Evolutionary conservation across 1,140 invertebrate genomes (phyloP), one percentile per base, ranked within the genome.

Genomic region (Batillaria attramentaria): DNA sequence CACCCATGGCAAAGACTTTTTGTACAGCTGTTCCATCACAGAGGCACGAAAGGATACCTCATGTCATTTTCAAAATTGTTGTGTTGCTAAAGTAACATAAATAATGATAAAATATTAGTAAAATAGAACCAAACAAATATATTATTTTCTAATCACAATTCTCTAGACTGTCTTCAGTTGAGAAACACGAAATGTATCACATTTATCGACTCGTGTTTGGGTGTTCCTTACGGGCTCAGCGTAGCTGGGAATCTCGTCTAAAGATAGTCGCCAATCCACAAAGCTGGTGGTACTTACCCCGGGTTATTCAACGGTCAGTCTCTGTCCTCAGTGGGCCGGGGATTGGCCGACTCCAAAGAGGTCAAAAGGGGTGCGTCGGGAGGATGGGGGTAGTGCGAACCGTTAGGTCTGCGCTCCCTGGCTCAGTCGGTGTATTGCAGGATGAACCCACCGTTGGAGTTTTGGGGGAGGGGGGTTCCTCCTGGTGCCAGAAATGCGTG

Each of bases 191-290:
- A n/a, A n/a, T n/a, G n/a, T n/a, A n/a, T n/a, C n/a, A n/a, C n/a
- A n/a, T n/a, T n/a, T n/a, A n/a, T n/a, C 57, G 1, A 13, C n/a
- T 8, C 57, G 8, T 54, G n/a, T 62, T 31, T 3, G 8, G 10
- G 3, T 18, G 28, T 70, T 13, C 24, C 37, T 6, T 70, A 8
- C 0, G 31, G 68, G 37, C 33, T 33, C 68, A 18, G 18, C 37
- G n/a, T 18, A 41, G 37, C 35, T 39, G 68, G 39, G 20, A 70
- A 70, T 70, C 68, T 70, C 18, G 20, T 70, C 68, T 70, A 70
- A n/a, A 70, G 42, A 70, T 70, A 70, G 0, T 8, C 39, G 24
- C 68, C 35, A 70, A 70, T 70, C 57, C 24, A 6, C 8, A 60
- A 5, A 20, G 6, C 20, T 6, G 6, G 31, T 5, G 5, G 57